Conservation (phyloP, 1,140 invertebrate species). For the Thalassaphorura encarpata region DNA sequence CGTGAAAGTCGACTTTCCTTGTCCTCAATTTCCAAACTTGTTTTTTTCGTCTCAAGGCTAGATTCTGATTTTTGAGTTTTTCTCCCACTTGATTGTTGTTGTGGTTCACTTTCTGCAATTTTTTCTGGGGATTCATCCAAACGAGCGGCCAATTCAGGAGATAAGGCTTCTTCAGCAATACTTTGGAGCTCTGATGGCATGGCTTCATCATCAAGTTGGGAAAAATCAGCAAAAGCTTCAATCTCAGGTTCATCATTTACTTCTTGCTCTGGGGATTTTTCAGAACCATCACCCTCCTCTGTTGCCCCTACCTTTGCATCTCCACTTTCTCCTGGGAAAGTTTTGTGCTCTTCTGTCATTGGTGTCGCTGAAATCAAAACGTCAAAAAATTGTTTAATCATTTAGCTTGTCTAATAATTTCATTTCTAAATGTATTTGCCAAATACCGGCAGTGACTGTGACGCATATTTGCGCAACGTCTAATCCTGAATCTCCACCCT, state of each 20-base stretch:
- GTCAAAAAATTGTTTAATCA: too few species aligned
- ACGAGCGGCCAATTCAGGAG: background rate
- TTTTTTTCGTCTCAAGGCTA: constrained; percentile 7
- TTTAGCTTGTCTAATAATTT: too few species aligned
- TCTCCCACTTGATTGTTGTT: constrained; percentile 21
- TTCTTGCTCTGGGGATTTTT: constrained; percentile 17
- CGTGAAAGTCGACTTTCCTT: constrained; percentile 8
- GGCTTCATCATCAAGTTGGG: background rate
- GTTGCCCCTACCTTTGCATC: constrained; percentile 24
- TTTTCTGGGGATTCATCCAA: background rate
- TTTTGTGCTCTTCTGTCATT: constrained; percentile 65
- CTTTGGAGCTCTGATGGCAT: background rate
- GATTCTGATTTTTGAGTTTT: constrained; percentile 1
- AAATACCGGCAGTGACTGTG: too few species aligned
- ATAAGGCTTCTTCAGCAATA: constrained; percentile 25
- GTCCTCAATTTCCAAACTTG: constrained; percentile 28
- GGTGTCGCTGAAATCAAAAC: constrained; percentile 81
- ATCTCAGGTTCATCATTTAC: constrained; percentile 22
- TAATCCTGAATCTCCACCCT: constrained; percentile 39
- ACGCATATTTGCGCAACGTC: constrained; percentile 35
- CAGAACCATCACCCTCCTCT: constrained; percentile 28
- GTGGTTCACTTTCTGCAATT: background rate
- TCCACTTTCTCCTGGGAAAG: constrained; percentile 41
- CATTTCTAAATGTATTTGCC: background rate
- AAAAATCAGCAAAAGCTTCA: constrained; percentile 16